These are phyloP conservation scores for Halcyon malimbica DNA, from an alignment of 2,113 vertebrate species.

Conservation along the genomic window DNA sequence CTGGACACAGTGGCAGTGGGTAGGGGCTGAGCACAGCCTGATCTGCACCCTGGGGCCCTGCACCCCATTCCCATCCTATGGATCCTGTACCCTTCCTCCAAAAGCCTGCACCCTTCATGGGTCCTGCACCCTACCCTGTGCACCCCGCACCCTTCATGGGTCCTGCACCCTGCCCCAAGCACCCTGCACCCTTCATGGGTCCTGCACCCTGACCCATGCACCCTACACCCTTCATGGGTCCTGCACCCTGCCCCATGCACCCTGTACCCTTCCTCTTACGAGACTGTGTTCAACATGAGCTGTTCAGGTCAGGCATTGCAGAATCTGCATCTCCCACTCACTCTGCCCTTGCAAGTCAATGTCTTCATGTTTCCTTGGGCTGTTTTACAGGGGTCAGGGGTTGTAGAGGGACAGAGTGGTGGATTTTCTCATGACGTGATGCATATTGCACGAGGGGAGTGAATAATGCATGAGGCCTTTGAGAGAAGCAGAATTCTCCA, in stretches of 20 bases:
- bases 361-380: rapidly evolving
- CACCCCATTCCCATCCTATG: too few relatives aligned
- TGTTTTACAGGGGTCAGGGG: neutral
- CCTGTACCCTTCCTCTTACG: neutral
- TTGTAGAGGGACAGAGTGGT: neutral
- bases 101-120: too few relatives aligned
- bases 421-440: neutral
- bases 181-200: too few relatives aligned
- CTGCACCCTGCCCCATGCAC: neutral
- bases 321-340: neutral
- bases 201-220: too few relatives aligned
- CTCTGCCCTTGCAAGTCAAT: neutral
- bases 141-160: too few relatives aligned
- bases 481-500: neutral
- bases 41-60: too few relatives aligned
- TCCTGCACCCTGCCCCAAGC: too few relatives aligned
- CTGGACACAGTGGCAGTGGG: too few relatives aligned
- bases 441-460: neutral
- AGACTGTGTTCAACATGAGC: rapidly evolving
- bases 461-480: neutral
- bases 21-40: too few relatives aligned
- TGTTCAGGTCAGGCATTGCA: neutral
- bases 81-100: too few relatives aligned
- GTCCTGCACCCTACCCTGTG: too few relatives aligned
- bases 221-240: too few relatives aligned